Base-by-base conservation (phyloP, 2,113 vertebrate genomes). In the Pardalotus punctatus region DNA sequence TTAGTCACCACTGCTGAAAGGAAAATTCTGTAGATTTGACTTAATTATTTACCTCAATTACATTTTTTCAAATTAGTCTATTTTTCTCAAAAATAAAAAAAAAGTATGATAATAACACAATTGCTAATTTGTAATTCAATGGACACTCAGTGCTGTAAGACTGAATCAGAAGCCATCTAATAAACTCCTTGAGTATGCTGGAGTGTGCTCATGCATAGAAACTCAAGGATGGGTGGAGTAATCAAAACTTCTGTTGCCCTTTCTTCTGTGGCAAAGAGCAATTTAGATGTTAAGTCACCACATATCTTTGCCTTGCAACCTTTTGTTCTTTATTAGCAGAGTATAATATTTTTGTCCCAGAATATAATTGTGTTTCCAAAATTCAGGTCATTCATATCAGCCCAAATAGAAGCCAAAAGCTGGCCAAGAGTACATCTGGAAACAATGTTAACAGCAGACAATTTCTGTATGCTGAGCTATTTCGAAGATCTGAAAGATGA, bases 401-500 rank as follows among this genome's bases (percentile, higher is more conserved):
- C 74, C 53, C 94, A 96, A 97, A 81, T 22, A 84, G 83, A 97
- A 96, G 35, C 64, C 2, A 16, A 67, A 96, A 85, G 40, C 48
- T 82, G 76, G 54, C 96, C 95, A 97, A 96, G 81, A 94, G 21
- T 92, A 94, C 94, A 97, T 97, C 96, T 98, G 96, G 94, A 97
- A 98, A 74, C 23, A 86, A 90, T 90, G 81, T 91, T 95, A 91
- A 89, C 85, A 71, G 83, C 50, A 76, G 93, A 47, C 42, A 77
- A 62, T 64, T 97, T 95, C 73, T 87, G 43, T 67, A 9, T 79
- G 42, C 64, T 89, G 56, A 86, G 35, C 53, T 90, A 28, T 85
- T 85, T 67, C 88, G 38, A 70, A 95, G 62, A 88, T 40, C 19
- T 81, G 35, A 65, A 67, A 71, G 77, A 38, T 88, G 86, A 94